A percentile compares a stretch with the other conserved stretches of the same genome.
phyloP scores from a whole-genome alignment of 2,888 invertebrate genomes.

The Lepeophtheirus nordmannii region DNA sequence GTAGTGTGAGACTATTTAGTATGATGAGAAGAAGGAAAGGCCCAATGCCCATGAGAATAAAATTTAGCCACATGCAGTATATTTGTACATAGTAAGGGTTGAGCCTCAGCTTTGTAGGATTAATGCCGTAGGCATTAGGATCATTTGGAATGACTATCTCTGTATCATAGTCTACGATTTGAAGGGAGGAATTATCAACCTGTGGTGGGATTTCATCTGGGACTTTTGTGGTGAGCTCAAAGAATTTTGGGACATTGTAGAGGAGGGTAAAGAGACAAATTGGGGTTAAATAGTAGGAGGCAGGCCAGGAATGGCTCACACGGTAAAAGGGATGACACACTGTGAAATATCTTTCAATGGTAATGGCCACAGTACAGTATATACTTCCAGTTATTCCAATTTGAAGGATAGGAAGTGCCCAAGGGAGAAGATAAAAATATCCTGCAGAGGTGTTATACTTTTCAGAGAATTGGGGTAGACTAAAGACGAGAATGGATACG shows the following conservation, averaged over 20 bases:
- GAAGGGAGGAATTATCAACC: not conserved
- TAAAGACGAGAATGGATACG: conserved; percentile 4
- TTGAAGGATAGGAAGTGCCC: conserved; percentile 15
- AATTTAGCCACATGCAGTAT: conserved; percentile 21
- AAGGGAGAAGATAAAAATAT: conserved; percentile 13
- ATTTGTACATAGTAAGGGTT: conserved; percentile 5
- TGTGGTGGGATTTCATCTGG: not conserved
- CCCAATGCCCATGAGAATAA: conserved; percentile 10
- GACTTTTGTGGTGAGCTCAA: conserved; percentile 9
- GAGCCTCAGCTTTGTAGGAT: conserved; percentile 5
- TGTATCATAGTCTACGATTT: not conserved
- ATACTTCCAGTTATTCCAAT: conserved; percentile 23
- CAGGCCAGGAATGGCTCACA: conserved; percentile 22
- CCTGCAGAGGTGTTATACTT: not conserved
- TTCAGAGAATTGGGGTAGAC: conserved; percentile 13
- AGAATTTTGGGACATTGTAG: conserved; percentile 19
- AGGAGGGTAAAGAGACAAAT: conserved; percentile 13
- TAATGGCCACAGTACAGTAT: conserved; percentile 21
- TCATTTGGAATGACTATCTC: not conserved
- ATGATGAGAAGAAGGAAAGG: conserved; percentile 17
- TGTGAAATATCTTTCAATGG: conserved; percentile 21
- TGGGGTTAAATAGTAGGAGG: conserved; percentile 8
- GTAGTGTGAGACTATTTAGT: conserved; percentile 11
- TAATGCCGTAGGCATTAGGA: not conserved
- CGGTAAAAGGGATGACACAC: conserved; percentile 24